phyloP scores from a whole-genome alignment of 2,797 vertebrate species.

The Mormyrops boulengeri region DNA sequence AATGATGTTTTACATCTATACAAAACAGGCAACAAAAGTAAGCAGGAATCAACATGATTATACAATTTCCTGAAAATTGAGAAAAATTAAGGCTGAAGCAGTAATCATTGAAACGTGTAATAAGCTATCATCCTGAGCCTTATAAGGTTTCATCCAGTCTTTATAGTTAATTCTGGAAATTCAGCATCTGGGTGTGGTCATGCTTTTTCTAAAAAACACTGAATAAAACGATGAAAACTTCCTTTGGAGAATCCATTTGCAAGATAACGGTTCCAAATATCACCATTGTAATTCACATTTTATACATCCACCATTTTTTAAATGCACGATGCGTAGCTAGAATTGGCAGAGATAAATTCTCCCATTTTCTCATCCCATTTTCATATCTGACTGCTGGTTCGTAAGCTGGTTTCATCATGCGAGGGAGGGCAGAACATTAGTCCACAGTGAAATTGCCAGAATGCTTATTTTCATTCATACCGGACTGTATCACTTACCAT shows the following conservation, averaged over 20 bases:
- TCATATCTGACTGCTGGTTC: not conserved
- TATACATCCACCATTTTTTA: not conserved
- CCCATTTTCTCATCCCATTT: not conserved
- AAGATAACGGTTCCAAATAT: not conserved
- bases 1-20: not conserved
- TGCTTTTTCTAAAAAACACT: not conserved
- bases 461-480: not conserved
- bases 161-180: constrained; percentile 11
- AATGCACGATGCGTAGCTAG: not conserved
- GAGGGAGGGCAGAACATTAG: not conserved
- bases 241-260: constrained; percentile 4
- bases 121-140: not conserved
- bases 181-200: not conserved
- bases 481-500: not conserved
- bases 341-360: constrained; percentile 11
- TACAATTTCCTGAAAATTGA: not conserved
- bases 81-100: constrained; percentile 1
- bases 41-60: not conserved
- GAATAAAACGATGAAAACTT: constrained; percentile 5
- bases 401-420: not conserved
- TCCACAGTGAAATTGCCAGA: not conserved
- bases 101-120: constrained; percentile 16
- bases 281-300: not conserved
- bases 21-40: not conserved
- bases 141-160: not conserved